A percentile compares a stretch with the other conserved stretches of the same genome.
Evolutionary conservation across 2,113 vertebrate genomes (phyloP).

Genomic region (Isurus oxyrinchus): DNA sequence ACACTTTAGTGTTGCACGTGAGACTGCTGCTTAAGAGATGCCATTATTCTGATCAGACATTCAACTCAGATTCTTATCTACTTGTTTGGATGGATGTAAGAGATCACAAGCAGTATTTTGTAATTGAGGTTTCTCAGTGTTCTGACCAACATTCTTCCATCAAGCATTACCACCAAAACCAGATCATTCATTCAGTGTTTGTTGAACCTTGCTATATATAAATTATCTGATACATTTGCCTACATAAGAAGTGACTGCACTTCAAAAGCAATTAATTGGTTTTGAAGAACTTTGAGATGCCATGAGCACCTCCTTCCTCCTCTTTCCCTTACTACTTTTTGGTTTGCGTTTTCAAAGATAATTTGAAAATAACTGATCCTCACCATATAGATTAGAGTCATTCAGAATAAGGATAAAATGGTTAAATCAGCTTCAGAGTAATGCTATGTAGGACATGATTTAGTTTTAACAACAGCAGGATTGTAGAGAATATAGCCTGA

Average conservation of each 20-base stretch:
- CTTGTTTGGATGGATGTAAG: background rate
- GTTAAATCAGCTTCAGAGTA: background rate
- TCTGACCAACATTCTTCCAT: background rate
- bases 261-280: background rate
- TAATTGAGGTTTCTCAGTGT: background rate
- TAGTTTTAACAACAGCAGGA: background rate
- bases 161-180: background rate
- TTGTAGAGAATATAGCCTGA: no score
- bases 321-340: background rate
- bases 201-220: background rate
- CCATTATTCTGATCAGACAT: background rate
- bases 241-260: background rate
- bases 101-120: background rate
- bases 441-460: background rate
- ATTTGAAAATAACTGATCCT: background rate
- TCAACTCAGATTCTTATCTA: background rate
- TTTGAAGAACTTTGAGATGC: background rate
- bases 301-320: background rate
- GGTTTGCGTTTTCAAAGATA: background rate
- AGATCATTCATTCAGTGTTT: background rate
- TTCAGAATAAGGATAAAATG: background rate
- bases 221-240: background rate
- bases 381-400: background rate
- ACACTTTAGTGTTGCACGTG: background rate
- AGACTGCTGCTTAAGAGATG: background rate